Evolutionary conservation across 1,140 invertebrate species (phyloP).

Genomic region (Nebria ingens): DNA sequence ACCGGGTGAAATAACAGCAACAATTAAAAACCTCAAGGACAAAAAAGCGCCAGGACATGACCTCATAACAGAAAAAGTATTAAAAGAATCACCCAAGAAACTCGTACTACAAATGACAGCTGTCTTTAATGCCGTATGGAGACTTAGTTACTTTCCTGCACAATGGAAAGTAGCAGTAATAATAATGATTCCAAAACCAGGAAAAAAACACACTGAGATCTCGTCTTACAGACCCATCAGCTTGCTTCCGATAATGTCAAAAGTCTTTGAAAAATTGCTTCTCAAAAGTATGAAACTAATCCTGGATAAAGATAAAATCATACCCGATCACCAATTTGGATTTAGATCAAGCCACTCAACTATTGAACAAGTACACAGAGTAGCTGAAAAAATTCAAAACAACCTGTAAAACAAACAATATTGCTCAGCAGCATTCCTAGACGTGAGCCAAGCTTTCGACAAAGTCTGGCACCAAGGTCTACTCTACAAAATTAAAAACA

Average conservation of each 20-base stretch:
- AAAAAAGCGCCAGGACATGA: too few species aligned
- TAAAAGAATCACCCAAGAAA: too few species aligned
- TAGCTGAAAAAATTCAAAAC: background rate
- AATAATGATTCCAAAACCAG: conserved; percentile 9
- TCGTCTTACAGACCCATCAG: background rate
- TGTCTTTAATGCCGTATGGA: background rate
- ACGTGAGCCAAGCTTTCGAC: too few species aligned
- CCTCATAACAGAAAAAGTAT: too few species aligned
- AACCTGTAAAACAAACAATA: background rate
- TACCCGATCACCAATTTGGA: background rate
- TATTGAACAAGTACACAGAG: background rate
- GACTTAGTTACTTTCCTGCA: conserved; percentile 15
- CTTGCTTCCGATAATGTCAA: conserved; percentile 6
- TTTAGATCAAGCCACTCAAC: background rate
- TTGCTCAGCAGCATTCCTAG: too few species aligned
- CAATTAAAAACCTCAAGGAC: too few species aligned
- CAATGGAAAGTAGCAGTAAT: background rate
- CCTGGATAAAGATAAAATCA: background rate
- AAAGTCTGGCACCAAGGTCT: too few species aligned
- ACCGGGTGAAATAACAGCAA: too few species aligned
- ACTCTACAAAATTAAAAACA: too few species aligned
- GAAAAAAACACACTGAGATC: conserved; percentile 18
- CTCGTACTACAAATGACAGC: background rate
- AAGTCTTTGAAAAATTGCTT: conserved; percentile 6
- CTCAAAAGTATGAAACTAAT: conserved; percentile 1